phyloP scores from a whole-genome alignment of 2,888 invertebrate species.

The Archips crataeganus region DNA sequence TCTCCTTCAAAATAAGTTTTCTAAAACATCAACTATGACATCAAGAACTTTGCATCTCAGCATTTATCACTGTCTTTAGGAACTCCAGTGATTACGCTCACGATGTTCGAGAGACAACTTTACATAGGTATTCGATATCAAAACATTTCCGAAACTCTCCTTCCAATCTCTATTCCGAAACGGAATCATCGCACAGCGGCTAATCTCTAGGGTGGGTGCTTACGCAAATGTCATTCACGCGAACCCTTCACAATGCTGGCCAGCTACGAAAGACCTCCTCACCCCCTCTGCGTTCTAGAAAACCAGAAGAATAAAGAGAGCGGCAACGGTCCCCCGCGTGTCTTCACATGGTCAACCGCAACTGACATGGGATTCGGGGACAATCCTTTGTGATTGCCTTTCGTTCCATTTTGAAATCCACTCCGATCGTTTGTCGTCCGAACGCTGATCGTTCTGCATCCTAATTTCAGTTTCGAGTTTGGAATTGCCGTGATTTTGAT shows the following conservation, averaged over 20 bases:
- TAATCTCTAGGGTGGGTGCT: conserved; percentile 76
- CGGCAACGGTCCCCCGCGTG: conserved; percentile 44
- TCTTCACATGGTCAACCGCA: conserved; percentile 53
- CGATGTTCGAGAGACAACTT: background rate
- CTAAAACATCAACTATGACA: background rate
- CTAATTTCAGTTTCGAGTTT: conserved; percentile 42
- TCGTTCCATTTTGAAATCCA: conserved; percentile 68
- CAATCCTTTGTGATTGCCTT: conserved; percentile 70
- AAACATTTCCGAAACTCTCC: conserved; percentile 7
- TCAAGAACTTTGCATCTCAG: background rate
- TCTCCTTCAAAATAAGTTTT: background rate
- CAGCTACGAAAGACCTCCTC: conserved; percentile 53
- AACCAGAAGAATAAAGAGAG: conserved; percentile 48
- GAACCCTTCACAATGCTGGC: conserved; percentile 64
- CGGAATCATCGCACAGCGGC: conserved; percentile 49
- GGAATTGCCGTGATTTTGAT: conserved; percentile 31
- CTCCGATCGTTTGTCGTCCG: conserved; percentile 54
- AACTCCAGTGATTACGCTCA: background rate
- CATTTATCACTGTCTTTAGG: background rate
- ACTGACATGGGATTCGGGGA: conserved; percentile 63
- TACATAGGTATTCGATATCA: background rate
- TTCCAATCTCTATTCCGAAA: conserved; percentile 20
- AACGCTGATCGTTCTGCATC: conserved; percentile 52
- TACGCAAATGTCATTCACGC: conserved; percentile 78
- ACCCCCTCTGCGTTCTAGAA: conserved; percentile 43